Evolutionary conservation across 2,888 invertebrate species (phyloP), one percentile per base, ranked within the genome.

Genomic region (Mantis religiosa): DNA sequence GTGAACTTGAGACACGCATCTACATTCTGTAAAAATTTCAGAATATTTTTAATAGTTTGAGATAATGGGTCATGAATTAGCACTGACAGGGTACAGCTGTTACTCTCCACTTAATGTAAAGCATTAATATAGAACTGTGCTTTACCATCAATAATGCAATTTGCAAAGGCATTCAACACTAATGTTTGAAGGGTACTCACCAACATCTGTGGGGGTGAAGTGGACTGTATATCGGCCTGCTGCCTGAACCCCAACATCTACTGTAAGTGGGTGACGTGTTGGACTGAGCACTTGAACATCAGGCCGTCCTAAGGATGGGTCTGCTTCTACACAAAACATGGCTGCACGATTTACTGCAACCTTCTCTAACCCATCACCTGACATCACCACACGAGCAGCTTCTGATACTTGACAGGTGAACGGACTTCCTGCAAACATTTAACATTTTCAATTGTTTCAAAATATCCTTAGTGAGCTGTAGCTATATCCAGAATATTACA

Each of bases 181-280:
- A 47, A 25, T 12, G 27, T 28, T 27, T 81, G 71, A 88, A 20
- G 15, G 25, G 27, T 27, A 91, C 95, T 91, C 90, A 93, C 98
- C 98, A 88, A 98, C 98, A 93, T 98, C 98, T 86, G 96, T 95
- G 2, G 98, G 98, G 12, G 97, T 97, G 91, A 98, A 98, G 87
- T 94, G 91, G 91, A 94, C 92, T 92, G 92, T 91, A 92, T 93
- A 92, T 92, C 87, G 81, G 87, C 87, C 89, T 28, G 87, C 54
- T 15, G 87, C 88, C 81, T 89, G 89, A 25, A 88, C 86, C 30
- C 85, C 84, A 91, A 93, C 93, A 93, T 96, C 96, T 0, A 96
- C 96, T n/a, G 96, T 94, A 0, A 97, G 95, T 83, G 95, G 95
- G 90, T 96, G 94, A 91, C 97, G 94, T 3, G 96, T 96, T 3